phyloP scores from a whole-genome alignment of 30 jellyfish, hydroid and myxozoan species.

The Aurelia sp. region DNA sequence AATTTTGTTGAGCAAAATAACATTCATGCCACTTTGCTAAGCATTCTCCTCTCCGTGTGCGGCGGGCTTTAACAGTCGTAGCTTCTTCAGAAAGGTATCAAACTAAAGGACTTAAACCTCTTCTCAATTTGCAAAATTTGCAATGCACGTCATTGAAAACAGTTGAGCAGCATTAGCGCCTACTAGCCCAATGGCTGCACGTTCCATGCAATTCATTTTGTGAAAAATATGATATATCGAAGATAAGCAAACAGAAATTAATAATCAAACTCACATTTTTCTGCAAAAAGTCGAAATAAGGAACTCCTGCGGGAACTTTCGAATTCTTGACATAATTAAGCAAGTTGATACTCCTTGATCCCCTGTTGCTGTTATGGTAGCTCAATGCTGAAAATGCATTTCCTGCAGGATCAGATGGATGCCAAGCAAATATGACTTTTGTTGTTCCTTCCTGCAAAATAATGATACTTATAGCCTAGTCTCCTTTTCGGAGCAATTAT shows the following conservation, averaged over 20 bases:
- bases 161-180: too few relatives aligned
- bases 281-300: not conserved
- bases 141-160: too few relatives aligned
- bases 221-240: not conserved
- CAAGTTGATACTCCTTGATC: slow-evolving; percentile 49
- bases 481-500: too few relatives aligned
- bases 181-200: too few relatives aligned
- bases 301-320: slow-evolving; percentile 2
- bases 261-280: not conserved
- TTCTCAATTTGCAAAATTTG: too few relatives aligned
- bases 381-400: not conserved
- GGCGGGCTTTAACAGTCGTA: too few relatives aligned
- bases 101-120: too few relatives aligned
- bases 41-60: too few relatives aligned
- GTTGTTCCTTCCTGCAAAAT: not conserved
- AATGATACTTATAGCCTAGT: not conserved
- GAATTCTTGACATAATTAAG: slow-evolving; percentile 32
- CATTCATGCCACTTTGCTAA: too few relatives aligned
- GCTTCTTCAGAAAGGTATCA: too few relatives aligned
- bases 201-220: too few relatives aligned
- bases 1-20: too few relatives aligned
- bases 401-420: slow-evolving; percentile 4
- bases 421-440: slow-evolving; percentile 5
- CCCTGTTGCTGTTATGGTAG: slow-evolving; percentile 17
- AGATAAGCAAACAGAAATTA: not conserved